Evolutionary conservation across 2,797 vertebrate genomes (phyloP).

Genomic region (Erpetoichthys calabaricus): DNA sequence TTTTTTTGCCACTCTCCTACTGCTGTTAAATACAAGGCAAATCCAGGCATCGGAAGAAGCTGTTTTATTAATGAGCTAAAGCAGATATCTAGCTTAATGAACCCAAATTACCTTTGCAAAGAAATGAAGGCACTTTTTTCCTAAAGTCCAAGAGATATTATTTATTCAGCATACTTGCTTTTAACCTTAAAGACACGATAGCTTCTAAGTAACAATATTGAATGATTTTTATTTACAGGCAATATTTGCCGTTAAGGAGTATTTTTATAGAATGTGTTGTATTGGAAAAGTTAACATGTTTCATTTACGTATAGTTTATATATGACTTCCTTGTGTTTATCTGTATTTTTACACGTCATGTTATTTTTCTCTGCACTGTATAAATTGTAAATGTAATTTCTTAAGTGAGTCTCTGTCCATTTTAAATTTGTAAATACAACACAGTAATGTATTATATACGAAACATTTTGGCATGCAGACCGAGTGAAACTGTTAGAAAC

Average conservation of each 20-base stretch:
- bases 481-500: constrained; percentile 30
- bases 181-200: constrained; percentile 57
- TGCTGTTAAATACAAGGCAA: no score
- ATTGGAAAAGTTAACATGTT: constrained; percentile 48
- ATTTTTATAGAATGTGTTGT: constrained; percentile 38
- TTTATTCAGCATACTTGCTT: constrained; percentile 77
- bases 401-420: constrained; percentile 34
- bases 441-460: constrained; percentile 41
- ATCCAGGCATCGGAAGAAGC: no score
- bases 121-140: constrained; percentile 88
- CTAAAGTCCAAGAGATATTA: constrained; percentile 69
- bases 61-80: no score
- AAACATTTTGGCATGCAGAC: constrained; percentile 44
- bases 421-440: constrained; percentile 35
- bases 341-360: constrained; percentile 49
- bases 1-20: no score
- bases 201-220: constrained; percentile 59
- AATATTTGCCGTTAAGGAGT: constrained; percentile 88
- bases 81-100: no score
- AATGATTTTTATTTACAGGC: constrained; percentile 70
- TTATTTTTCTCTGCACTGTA: constrained; percentile 82
- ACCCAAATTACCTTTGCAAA: constrained; percentile 26
- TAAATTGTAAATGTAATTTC: constrained; percentile 57
- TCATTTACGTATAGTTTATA: constrained; percentile 34
- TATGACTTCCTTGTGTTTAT: constrained; percentile 30